Percentiles rank a stretch among this genome's conserved stretches.
phyloP scores from a whole-genome alignment of 2,113 vertebrate genomes.

The Bettongia penicillata region DNA sequence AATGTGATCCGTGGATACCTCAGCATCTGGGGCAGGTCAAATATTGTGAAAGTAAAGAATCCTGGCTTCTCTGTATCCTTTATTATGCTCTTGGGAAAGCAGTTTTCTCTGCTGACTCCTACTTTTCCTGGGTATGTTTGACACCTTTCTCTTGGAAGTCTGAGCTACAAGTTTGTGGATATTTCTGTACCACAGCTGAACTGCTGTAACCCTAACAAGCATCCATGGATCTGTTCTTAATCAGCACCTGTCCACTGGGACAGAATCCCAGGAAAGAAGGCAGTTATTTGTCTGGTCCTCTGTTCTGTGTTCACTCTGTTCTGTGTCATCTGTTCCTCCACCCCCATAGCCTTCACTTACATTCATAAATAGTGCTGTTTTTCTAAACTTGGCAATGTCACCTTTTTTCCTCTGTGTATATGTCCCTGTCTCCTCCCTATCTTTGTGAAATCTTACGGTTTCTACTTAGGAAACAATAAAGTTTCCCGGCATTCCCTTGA shows the following conservation, averaged over 20 bases:
- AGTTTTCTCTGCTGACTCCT: constrained; percentile 21
- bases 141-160: constrained; percentile 43
- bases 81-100: constrained; percentile 1
- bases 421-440: background rate
- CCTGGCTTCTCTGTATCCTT: constrained; percentile 30
- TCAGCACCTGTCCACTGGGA: background rate
- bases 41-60: constrained; percentile 10
- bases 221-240: constrained; percentile 25
- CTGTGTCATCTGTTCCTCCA: background rate
- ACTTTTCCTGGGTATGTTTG: constrained; percentile 11
- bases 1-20: background rate
- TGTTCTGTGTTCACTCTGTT: background rate
- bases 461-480: background rate
- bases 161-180: background rate
- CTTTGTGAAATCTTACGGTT: constrained; percentile 16
- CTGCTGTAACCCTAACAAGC: constrained; percentile 6
- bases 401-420: background rate
- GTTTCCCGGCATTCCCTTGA: background rate
- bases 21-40: background rate
- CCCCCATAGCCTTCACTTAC: background rate
- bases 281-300: background rate
- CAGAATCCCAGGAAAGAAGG: background rate
- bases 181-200: background rate
- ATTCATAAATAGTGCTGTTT: background rate
- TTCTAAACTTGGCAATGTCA: background rate